A percentile compares a stretch with the other conserved stretches of the same genome.
phyloP scores from a whole-genome alignment of 2,797 vertebrate species.

The Falco cherrug region DNA sequence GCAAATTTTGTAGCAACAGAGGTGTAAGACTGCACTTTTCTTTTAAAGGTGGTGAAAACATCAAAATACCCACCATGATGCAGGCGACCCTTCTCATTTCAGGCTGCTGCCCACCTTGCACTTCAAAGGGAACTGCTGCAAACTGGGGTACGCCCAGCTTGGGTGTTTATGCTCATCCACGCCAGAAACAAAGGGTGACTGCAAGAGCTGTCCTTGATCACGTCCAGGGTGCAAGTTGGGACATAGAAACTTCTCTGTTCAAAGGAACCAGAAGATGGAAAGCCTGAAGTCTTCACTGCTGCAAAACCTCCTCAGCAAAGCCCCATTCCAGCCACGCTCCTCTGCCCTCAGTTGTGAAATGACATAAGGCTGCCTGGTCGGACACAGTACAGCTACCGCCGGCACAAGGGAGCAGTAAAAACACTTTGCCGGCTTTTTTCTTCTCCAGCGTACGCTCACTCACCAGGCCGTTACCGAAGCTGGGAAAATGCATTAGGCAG shows the following conservation, averaged over 20 bases:
- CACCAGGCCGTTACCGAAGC: neutral
- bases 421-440: neutral
- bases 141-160: neutral
- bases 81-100: rapidly evolving
- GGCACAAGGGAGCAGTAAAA: neutral
- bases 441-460: neutral
- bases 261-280: neutral
- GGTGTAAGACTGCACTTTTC: too few species aligned
- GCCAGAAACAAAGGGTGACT: neutral
- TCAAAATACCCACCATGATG: rapidly evolving
- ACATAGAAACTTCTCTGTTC: neutral
- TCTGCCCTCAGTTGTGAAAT: neutral
- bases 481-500: neutral
- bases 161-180: neutral
- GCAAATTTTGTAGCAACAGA: neutral
- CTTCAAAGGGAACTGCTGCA: neutral
- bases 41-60: neutral
- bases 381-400: neutral
- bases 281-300: neutral
- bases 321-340: neutral
- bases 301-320: neutral
- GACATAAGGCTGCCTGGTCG: neutral
- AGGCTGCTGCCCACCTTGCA: neutral
- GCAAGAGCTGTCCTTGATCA: neutral
- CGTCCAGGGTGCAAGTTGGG: neutral